Evolutionary conservation across 2,113 vertebrate species (phyloP).

Genomic region (Mesitornis unicolor): DNA sequence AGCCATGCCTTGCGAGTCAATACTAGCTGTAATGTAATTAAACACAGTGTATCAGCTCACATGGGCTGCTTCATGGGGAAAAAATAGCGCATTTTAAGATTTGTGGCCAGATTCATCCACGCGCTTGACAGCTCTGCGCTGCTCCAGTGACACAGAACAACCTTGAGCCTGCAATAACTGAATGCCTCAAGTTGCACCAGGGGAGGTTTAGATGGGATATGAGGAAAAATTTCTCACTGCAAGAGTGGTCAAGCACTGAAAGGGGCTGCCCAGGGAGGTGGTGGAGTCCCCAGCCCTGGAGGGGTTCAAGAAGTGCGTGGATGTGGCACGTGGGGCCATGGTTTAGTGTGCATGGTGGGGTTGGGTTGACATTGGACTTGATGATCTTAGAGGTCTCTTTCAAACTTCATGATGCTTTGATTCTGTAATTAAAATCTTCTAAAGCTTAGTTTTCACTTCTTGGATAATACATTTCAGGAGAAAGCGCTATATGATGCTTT

Average conservation of each 20-base stretch:
- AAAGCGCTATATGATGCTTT: neutral
- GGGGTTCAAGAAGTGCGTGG: too few species aligned
- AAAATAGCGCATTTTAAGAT: conserved; percentile 12
- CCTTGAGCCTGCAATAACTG: conserved; percentile 14
- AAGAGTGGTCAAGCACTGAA: too few species aligned
- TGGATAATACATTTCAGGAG: neutral
- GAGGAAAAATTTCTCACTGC: too few species aligned
- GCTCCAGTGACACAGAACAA: conserved; percentile 33
- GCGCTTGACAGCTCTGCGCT: neutral
- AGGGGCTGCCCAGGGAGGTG: too few species aligned
- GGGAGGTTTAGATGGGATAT: too few species aligned
- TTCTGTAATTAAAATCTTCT: neutral
- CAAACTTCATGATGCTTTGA: too few species aligned
- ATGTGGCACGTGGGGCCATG: too few species aligned
- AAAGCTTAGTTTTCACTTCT: neutral
- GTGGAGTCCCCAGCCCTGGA: too few species aligned
- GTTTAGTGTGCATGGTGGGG: too few species aligned
- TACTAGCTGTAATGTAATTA: conserved; percentile 33
- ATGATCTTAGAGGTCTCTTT: too few species aligned
- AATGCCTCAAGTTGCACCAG: too few species aligned
- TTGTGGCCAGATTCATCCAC: conserved; percentile 8
- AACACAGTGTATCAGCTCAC: conserved; percentile 19
- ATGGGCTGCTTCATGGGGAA: neutral
- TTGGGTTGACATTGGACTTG: too few species aligned
- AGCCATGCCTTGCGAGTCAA: conserved; percentile 17